Evolutionary conservation across 2,888 invertebrate species (phyloP).

Genomic region (Encarsia formosa): DNA sequence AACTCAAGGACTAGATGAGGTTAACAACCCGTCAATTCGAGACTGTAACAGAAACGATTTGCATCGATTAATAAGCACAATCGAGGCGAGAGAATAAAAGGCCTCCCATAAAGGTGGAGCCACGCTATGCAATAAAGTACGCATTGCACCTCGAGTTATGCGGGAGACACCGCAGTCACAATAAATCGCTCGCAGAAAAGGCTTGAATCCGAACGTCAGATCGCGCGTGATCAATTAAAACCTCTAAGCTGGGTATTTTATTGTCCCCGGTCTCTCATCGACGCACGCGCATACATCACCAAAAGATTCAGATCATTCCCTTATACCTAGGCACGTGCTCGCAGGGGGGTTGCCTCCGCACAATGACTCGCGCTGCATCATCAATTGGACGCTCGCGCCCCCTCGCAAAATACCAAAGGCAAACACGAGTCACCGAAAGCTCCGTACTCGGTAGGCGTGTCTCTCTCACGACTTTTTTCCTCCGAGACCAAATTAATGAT

Average conservation of each 20-base stretch:
- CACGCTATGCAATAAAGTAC: too few relatives aligned
- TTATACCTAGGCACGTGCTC: constrained; percentile 47
- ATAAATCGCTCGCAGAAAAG: constrained; percentile 10
- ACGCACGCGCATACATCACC: not conserved
- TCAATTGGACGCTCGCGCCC: constrained; percentile 40
- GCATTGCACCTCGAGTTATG: too few relatives aligned
- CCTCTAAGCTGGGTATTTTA: constrained; percentile 25
- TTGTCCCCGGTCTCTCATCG: too few relatives aligned
- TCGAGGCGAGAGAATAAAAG: too few relatives aligned
- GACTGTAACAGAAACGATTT: too few relatives aligned
- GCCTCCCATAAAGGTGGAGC: too few relatives aligned
- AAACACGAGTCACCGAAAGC: constrained; percentile 45
- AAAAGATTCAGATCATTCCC: constrained; percentile 26
- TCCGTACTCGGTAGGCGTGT: constrained; percentile 42
- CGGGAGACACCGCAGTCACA: not conserved
- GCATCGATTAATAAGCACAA: too few relatives aligned
- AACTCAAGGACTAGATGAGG: too few relatives aligned
- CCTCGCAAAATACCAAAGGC: constrained; percentile 48
- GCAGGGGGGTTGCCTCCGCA: constrained; percentile 28
- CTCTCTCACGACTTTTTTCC: constrained; percentile 48
- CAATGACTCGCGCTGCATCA: constrained; percentile 44
- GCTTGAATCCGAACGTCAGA: constrained; percentile 36
- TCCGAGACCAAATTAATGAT: constrained; percentile 49
- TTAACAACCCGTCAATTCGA: too few relatives aligned
- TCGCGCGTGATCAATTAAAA: constrained; percentile 50